A percentile compares a stretch with the other conserved stretches of the same genome.
phyloP scores from a whole-genome alignment of 2,797 vertebrate genomes.

The Gymnocypris eckloni region DNA sequence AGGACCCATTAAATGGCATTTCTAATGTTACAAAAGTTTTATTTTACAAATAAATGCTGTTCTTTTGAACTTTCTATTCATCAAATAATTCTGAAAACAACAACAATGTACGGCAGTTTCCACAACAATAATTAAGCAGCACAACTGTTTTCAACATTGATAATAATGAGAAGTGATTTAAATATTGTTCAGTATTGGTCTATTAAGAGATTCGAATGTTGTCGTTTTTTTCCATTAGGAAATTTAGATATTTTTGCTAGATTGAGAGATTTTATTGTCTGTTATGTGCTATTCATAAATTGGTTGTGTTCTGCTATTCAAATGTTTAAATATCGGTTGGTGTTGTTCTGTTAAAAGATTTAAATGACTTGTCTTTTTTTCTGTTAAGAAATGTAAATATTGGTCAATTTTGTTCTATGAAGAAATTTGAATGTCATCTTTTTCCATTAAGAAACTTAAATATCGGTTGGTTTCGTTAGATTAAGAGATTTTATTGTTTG shows the following conservation, averaged over 20 bases:
- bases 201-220: background rate
- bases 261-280: too few relatives aligned
- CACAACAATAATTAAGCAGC: background rate
- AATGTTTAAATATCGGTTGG: background rate
- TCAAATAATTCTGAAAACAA: background rate
- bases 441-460: background rate
- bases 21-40: background rate
- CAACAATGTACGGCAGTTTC: background rate
- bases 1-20: background rate
- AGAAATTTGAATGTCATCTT: too few relatives aligned
- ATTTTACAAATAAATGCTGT: background rate
- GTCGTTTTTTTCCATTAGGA: background rate
- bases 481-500: too few relatives aligned
- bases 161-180: background rate
- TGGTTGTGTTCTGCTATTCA: background rate
- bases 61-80: background rate
- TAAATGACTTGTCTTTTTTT: background rate
- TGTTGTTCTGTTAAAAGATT: background rate
- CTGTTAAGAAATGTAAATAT: background rate
- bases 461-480: too few relatives aligned
- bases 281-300: background rate
- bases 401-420: background rate
- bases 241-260: too few relatives aligned
- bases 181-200: background rate
- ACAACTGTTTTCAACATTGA: background rate